Evolutionary conservation across 2,888 invertebrate species (phyloP).

Genomic region (Clistopyga incitator): DNA sequence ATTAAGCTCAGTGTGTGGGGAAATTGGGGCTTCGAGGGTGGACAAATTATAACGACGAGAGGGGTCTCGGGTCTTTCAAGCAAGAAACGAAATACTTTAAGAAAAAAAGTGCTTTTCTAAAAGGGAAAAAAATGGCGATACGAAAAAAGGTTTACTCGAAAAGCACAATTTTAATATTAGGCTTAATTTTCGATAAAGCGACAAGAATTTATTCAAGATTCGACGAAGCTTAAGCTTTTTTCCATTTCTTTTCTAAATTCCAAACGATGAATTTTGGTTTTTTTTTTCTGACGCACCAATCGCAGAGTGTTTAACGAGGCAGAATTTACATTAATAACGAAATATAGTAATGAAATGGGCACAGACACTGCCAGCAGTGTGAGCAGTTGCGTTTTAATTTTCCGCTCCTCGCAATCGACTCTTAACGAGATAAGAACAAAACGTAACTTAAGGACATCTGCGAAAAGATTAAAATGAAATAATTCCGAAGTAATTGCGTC

Average conservation of each 20-base stretch:
- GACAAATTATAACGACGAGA: constrained; percentile 5
- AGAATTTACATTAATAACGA: constrained; percentile 17
- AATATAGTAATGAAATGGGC: constrained; percentile 51
- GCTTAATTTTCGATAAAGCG: neutral
- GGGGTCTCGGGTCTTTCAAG: neutral
- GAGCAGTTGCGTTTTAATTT: constrained; percentile 69
- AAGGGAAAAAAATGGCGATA: neutral
- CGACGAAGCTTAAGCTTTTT: constrained; percentile 27
- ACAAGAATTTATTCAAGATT: constrained; percentile 8
- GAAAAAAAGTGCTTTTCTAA: constrained; percentile 7
- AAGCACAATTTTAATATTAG: neutral
- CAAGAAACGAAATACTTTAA: neutral
- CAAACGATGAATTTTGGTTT: constrained; percentile 11
- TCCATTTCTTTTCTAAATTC: constrained; percentile 8
- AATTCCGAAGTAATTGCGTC: neutral
- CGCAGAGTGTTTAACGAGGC: neutral
- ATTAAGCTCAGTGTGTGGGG: constrained; percentile 47
- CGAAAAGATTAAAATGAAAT: neutral
- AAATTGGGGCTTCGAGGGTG: neutral
- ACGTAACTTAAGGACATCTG: neutral
- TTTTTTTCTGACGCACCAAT: constrained; percentile 4
- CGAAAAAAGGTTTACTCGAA: constrained; percentile 5
- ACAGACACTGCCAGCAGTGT: constrained; percentile 81
- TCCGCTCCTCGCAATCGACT: constrained; percentile 26
- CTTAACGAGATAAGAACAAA: constrained; percentile 25